phyloP scores from a whole-genome alignment of 2,113 vertebrate species.

The Hirundichthys speculiger region DNA sequence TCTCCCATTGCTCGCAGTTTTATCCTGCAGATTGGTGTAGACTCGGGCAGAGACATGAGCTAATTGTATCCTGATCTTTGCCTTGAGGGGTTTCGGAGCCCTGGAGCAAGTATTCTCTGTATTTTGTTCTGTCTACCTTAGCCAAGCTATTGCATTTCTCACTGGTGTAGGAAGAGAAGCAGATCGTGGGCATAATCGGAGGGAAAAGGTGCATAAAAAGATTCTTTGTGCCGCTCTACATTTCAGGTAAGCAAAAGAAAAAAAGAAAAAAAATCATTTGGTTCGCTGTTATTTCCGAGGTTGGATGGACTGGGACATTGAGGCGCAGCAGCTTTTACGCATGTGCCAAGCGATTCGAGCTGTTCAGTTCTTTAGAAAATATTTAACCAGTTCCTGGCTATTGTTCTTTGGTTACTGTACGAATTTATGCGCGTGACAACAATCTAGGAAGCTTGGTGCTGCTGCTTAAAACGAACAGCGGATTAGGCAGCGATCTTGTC shows the following conservation, averaged over 20 bases:
- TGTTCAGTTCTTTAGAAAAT: conserved; percentile 77
- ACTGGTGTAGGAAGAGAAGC: conserved; percentile 93
- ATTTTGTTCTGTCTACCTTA: conserved; percentile 99
- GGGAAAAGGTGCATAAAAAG: conserved; percentile 83
- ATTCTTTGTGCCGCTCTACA: conserved; percentile 83
- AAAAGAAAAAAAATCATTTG: conserved; percentile 84
- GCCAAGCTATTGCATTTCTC: conserved; percentile 99
- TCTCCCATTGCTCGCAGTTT: conserved; percentile 90
- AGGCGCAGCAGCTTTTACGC: conserved; percentile 95
- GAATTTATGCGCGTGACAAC: conserved; percentile 35
- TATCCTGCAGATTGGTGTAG: conserved; percentile 94
- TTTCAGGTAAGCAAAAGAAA: conserved; percentile 89
- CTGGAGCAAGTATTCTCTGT: conserved; percentile 98
- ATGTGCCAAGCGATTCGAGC: conserved; percentile 90
- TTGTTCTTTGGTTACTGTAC: conserved; percentile 61
- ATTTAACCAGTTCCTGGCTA: conserved; percentile 81
- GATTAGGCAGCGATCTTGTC: conserved; percentile 40
- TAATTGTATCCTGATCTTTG: conserved; percentile 99
- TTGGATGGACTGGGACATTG: conserved; percentile 87
- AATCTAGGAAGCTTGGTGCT: not conserved
- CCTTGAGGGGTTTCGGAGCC: conserved; percentile 99
- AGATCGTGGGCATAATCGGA: conserved; percentile 87
- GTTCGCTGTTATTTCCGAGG: conserved; percentile 88
- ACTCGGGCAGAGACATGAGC: conserved; percentile 97
- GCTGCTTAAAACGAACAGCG: conserved; percentile 5